These are phyloP conservation scores for Phymastichus coffea DNA, from an alignment of 1,140 invertebrate species.

Conservation along the genomic window DNA sequence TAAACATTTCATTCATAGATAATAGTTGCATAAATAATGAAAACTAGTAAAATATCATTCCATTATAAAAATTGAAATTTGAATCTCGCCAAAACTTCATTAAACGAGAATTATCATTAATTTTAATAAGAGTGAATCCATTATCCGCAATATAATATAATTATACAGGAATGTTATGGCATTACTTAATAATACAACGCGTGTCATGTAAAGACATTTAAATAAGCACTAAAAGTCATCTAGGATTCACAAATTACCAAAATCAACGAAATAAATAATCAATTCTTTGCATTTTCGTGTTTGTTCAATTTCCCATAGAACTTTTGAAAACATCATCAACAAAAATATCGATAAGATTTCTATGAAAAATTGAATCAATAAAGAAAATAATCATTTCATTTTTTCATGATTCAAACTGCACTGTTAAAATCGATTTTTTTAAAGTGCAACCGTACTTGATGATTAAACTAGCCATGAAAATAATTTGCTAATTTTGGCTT, in stretches of 20 bases:
- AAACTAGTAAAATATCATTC: no score
- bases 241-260: conserved; percentile 53
- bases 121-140: conserved; percentile 53
- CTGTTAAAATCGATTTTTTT: no score
- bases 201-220: conserved; percentile 12
- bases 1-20: no score
- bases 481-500: no score
- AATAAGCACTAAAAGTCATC: conserved; percentile 29
- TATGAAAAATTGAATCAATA: conserved; percentile 3
- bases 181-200: conserved; percentile 35
- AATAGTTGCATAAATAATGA: no score
- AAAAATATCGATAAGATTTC: not conserved
- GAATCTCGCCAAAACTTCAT: no score
- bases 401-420: no score
- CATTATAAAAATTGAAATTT: no score
- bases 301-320: conserved; percentile 12
- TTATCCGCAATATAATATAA: conserved; percentile 26
- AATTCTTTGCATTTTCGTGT: no score
- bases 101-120: conserved; percentile 34
- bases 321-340: not conserved
- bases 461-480: no score
- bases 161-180: conserved; percentile 40
- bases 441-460: no score
- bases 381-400: no score
- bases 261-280: conserved; percentile 40